Evolutionary conservation across 2,888 invertebrate species (phyloP), one percentile per base, ranked within the genome.

Genomic region (Agapostemon virescens): DNA sequence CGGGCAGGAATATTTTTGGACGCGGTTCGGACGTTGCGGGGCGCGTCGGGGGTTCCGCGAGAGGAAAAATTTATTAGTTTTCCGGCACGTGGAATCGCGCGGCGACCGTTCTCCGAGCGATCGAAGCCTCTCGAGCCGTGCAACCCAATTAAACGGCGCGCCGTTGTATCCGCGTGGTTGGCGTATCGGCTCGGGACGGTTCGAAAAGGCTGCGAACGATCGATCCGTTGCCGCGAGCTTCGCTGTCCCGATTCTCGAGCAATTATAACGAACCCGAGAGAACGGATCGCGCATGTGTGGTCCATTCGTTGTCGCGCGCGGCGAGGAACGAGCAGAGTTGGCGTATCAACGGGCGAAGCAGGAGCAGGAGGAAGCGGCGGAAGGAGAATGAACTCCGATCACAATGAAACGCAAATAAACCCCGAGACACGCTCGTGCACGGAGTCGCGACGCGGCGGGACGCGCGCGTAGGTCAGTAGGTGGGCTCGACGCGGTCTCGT

Each of bases 391-490:
- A 90, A 90, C 90, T 88, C 88, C 74, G 78, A 87, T 88, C 81
- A 89, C 89, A 90, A 89, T 90, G 86, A 82, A 86, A 88, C 88
- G 85, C 86, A 89, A 90, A 90, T 90, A 89, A 89, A 88, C 85
- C 73, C 69, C 71, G 69, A 61, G 61, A 58, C 49, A 69, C 52
- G 68, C 69, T 40, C 69, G 58, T 13, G 42, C 68, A 49, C 40
- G 64, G 23, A 69, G 69, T 6, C 33, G n/a, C 52, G 7, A 17
- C 0, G 58, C 30, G 30, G 20, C 9, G 30, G 30, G 9, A 33
- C 58, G 64, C 70, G 82, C 71, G 82, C 82, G 74, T 83, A 83
- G 83, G 83, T 83, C 82, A 83, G 83, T 83, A 75, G 82, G 83
- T 77, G 70, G 68, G 7, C 33, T 63, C 42, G 45, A 58, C 63